Evolutionary conservation across 1,140 invertebrate species (phyloP).

Genomic region (Zaprionus ornatus): DNA sequence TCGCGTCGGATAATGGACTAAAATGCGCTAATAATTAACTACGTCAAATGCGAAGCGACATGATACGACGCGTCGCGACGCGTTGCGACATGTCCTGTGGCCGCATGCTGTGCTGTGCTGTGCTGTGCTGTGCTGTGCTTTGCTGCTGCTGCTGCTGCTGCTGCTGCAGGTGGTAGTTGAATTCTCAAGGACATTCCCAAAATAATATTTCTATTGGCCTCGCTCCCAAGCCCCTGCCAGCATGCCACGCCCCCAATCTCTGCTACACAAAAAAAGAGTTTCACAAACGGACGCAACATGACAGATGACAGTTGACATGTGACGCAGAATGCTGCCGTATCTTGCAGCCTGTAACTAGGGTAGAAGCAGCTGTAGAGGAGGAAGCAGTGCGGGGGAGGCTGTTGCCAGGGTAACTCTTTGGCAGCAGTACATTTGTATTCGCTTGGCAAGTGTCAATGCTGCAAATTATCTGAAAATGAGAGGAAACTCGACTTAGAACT

Average conservation of each 20-base stretch:
- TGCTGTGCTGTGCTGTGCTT: no score
- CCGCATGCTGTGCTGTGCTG: background rate
- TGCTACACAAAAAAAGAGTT: slow-evolving; percentile 8
- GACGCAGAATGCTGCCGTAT: slow-evolving; percentile 30
- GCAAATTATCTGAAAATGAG: slow-evolving; percentile 7
- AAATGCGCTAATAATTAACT: slow-evolving; percentile 78
- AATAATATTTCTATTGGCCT: slow-evolving; percentile 14
- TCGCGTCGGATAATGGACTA: slow-evolving; percentile 70
- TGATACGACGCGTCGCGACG: background rate
- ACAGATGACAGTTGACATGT: slow-evolving; percentile 35
- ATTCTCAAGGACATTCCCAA: slow-evolving; percentile 33
- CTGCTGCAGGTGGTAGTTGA: background rate
- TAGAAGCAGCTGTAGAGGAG: background rate
- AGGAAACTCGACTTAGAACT: background rate
- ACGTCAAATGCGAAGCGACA: slow-evolving; percentile 50
- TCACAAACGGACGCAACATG: slow-evolving; percentile 13
- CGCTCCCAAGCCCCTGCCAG: no score
- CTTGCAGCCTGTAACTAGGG: slow-evolving; percentile 2
- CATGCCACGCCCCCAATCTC: no score
- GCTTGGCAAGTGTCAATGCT: slow-evolving; percentile 23
- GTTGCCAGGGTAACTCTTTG: background rate
- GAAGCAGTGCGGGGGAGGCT: background rate
- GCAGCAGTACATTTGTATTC: slow-evolving; percentile 24
- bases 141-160: background rate
- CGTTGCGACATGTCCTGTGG: background rate